Base-by-base conservation (phyloP, 1,140 invertebrate species). In the Drosophila takahashii region DNA sequence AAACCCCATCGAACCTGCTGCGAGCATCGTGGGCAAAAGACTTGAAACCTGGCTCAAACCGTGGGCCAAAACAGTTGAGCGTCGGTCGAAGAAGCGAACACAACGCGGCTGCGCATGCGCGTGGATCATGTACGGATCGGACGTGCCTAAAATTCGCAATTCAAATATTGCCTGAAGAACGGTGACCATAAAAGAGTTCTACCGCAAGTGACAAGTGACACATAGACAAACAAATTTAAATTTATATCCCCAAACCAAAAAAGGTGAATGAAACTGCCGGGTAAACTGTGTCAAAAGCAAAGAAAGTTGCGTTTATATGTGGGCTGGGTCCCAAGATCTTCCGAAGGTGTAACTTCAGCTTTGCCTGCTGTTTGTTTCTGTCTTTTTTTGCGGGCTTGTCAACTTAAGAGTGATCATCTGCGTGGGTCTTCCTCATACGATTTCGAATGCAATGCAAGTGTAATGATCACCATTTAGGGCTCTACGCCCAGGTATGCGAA, bases 81-180 rank as follows among this genome's bases (percentile, higher is more conserved):
- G 47, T 36, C 73, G 73, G 62, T 57, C 69, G 37, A 41, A 69
- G 62, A 57, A 58, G 75, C 47, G 83, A 81, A 61, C 83, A 72
- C 42, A 62, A 42, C 32, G 45, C 53, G 52, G 13, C 16, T 64
- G 81, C 81, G 81, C 81, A 87, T 83, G 81, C 83, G 81, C 83
- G 48, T 60, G 34, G 41, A 65, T 44, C 57, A 75, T 81, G 81
- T 29, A 37, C 65, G 83, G 26, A 50, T 78, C 74, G 80, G 45
- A 85, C 83, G 83, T 87, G 81, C 36, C 51, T 64, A 50, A 81
- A 87, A 86, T 78, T 85, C 56, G 78, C 73, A 66, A 85, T 66
- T 15, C 29, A 45, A 48, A 57, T 18, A 45, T 57, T 29, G 16
- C 13, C 41, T 18, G 41, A 57, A 77, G 64, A 77, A 62, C 36